Evolutionary conservation across 2,113 vertebrate genomes (phyloP).

Genomic region (Barbus barbus): DNA sequence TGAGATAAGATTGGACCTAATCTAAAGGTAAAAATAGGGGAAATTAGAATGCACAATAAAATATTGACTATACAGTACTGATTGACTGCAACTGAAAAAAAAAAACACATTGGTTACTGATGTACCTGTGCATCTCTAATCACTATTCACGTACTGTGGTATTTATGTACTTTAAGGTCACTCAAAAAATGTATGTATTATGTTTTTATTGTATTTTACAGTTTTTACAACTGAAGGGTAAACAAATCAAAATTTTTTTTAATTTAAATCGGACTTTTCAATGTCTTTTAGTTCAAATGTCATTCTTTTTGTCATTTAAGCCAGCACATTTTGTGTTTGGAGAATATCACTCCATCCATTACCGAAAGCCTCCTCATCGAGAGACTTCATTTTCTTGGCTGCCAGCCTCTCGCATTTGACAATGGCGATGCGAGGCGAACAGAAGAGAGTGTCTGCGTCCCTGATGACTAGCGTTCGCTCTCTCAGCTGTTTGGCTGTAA

Average conservation of each 20-base stretch:
- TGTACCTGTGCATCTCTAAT: not conserved
- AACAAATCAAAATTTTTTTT: not conserved
- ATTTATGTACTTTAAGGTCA: not conserved
- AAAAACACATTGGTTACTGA: not conserved
- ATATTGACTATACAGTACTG: not conserved
- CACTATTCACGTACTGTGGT: not conserved
- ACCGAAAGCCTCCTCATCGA: conserved; percentile 59
- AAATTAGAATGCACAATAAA: not conserved
- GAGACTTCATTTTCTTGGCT: conserved; percentile 41
- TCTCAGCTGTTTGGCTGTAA: conserved; percentile 84
- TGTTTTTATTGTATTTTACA: no score
- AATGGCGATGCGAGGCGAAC: conserved; percentile 46
- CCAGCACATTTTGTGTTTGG: not conserved
- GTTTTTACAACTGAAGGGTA: not conserved
- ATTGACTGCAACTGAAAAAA: not conserved
- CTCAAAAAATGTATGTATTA: not conserved
- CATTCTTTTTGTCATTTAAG: not conserved
- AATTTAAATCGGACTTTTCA: not conserved
- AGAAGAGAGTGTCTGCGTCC: conserved; percentile 49
- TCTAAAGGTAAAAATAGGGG: no score
- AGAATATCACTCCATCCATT: conserved; percentile 12
- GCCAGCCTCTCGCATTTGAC: conserved; percentile 48
- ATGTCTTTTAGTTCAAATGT: not conserved
- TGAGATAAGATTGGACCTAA: no score
- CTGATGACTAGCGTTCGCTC: conserved; percentile 63